Evolutionary conservation across 2,888 invertebrate species (phyloP).

Genomic region (Dinocampus coccinellae): DNA sequence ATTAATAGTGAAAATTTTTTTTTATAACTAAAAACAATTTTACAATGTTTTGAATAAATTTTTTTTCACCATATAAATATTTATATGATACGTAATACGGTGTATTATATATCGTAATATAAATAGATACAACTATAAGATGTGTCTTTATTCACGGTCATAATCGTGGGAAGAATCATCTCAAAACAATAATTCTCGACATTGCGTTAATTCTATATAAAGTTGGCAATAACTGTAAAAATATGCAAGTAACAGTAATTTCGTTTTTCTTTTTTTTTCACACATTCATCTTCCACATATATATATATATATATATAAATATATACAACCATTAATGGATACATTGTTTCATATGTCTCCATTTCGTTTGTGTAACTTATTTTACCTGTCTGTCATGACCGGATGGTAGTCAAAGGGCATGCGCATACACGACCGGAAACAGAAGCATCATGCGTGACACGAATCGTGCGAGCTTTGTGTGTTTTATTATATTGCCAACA

Average conservation of each 20-base stretch:
- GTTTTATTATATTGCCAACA: background rate
- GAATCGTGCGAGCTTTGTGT: conserved; percentile 45
- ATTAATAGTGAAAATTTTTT: too few species aligned
- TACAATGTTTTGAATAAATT: background rate
- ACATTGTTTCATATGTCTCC: background rate
- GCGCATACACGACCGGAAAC: conserved; percentile 47
- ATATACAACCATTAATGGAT: background rate
- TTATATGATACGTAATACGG: background rate
- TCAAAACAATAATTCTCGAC: background rate
- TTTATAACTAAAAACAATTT: too few species aligned
- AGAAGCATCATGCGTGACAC: conserved; percentile 52
- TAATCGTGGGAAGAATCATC: conserved; percentile 34
- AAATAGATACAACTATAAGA: background rate
- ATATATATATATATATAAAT: background rate
- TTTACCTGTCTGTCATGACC: conserved; percentile 24
- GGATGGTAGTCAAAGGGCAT: conserved; percentile 29
- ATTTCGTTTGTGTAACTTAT: background rate
- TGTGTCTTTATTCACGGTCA: conserved; percentile 36
- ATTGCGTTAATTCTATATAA: background rate
- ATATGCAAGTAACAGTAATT: conserved; percentile 30
- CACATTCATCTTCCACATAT: background rate
- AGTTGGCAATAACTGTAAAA: conserved; percentile 35
- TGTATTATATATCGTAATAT: background rate
- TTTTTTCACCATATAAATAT: conserved; percentile 2
- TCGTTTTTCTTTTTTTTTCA: conserved; percentile 11